These are phyloP conservation scores for Marcusenius ussheri DNA, from an alignment of 2,113 vertebrate species.

Conservation along the genomic window DNA sequence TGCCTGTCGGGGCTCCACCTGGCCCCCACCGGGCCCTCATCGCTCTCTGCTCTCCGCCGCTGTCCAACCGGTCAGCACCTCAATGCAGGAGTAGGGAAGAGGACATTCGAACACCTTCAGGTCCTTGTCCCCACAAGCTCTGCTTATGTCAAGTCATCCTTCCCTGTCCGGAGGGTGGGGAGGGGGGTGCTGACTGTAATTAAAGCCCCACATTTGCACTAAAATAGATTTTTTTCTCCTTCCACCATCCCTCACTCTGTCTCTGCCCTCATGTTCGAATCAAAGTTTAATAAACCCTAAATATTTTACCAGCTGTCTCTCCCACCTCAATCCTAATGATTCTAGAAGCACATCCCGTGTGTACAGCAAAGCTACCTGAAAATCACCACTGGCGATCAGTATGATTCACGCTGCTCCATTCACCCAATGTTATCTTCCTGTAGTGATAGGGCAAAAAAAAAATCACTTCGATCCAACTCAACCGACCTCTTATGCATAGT, in stretches of 20 bases:
- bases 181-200: neutral
- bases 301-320: neutral
- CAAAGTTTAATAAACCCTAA: neutral
- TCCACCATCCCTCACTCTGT: neutral
- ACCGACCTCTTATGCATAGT: neutral
- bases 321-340: neutral
- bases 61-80: constrained; percentile 25
- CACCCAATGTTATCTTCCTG: neutral
- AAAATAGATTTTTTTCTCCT: neutral
- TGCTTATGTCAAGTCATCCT: neutral
- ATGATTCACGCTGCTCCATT: neutral
- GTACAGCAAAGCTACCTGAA: neutral
- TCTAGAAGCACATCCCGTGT: neutral
- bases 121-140: neutral
- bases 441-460: neutral
- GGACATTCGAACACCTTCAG: neutral
- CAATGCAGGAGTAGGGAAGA: constrained; percentile 10
- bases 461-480: neutral
- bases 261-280: constrained; percentile 31
- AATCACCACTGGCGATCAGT: neutral
- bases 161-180: neutral
- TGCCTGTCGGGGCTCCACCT: constrained; percentile 48
- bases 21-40: constrained; percentile 18
- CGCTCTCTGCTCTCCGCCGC: neutral
- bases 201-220: neutral